phyloP scores from a whole-genome alignment of 2,888 invertebrate genomes.

The Drosophila paracracens region DNA sequence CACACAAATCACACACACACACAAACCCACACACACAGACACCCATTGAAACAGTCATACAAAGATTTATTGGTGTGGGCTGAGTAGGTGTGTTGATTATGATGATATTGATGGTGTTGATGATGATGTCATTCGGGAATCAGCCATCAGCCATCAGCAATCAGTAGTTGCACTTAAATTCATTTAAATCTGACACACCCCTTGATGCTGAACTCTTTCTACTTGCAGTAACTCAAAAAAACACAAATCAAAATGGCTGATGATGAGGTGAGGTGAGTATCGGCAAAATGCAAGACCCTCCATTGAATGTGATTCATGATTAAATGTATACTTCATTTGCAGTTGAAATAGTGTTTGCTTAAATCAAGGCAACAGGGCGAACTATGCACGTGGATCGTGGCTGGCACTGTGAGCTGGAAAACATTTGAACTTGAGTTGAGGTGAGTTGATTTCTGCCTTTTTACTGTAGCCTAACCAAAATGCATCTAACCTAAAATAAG shows the following conservation, averaged over 20 bases:
- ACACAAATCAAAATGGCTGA: slow-evolving; percentile 91
- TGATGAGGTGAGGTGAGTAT: slow-evolving; percentile 96
- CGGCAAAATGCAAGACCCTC: slow-evolving; percentile 23
- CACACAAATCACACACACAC: background rate
- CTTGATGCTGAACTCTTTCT: slow-evolving; percentile 27
- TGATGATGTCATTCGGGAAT: slow-evolving; percentile 36
- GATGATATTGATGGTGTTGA: slow-evolving; percentile 4
- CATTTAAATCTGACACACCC: slow-evolving; percentile 18
- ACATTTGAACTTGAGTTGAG: slow-evolving; percentile 16
- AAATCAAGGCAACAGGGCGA: background rate
- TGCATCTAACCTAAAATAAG: slow-evolving; percentile 6
- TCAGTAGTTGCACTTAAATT: slow-evolving; percentile 27
- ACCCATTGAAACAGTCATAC: background rate
- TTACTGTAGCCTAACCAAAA: background rate
- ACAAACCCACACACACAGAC: slow-evolving; percentile 2
- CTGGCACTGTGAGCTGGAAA: background rate
- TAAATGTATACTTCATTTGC: background rate
- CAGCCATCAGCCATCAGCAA: slow-evolving; percentile 1
- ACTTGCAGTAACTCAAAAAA: slow-evolving; percentile 82
- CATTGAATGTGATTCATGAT: background rate
- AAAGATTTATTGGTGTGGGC: background rate
- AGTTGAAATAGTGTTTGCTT: slow-evolving; percentile 32
- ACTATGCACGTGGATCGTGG: background rate
- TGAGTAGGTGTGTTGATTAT: slow-evolving; percentile 8
- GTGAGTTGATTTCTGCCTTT: slow-evolving; percentile 32